These are phyloP conservation scores for Zaprionus lineosus DNA, from an alignment of 2,888 invertebrate genomes.

Conservation along the genomic window DNA sequence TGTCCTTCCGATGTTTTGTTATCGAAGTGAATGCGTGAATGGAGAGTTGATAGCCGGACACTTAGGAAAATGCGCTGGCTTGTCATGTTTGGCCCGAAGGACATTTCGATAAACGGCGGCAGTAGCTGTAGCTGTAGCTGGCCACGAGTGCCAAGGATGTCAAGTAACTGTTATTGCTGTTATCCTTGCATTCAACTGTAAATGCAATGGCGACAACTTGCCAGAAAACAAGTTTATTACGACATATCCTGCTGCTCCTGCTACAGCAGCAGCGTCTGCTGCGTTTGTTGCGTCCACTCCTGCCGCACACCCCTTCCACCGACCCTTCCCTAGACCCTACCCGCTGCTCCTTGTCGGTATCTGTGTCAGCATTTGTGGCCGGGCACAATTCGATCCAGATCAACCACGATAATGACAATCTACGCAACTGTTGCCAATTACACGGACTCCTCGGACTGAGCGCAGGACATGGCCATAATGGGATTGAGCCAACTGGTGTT, in stretches of 20 bases:
- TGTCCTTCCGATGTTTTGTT: constrained; percentile 6
- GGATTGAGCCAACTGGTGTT: too few relatives aligned
- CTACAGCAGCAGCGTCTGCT: constrained; percentile 1
- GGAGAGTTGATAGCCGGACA: constrained; percentile 4
- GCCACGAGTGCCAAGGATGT: constrained; percentile 17
- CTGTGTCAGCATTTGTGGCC: too few relatives aligned
- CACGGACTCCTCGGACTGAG: constrained; percentile 2
- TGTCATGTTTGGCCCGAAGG: neutral
- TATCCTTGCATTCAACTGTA: constrained; percentile 21
- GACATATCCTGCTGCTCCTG: constrained; percentile 5
- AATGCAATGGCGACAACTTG: constrained; percentile 23
- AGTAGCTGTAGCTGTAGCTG: neutral
- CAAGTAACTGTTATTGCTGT: constrained; percentile 13
- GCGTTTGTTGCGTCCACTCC: too few relatives aligned
- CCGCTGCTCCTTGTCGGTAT: too few relatives aligned
- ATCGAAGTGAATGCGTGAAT: neutral
- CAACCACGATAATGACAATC: constrained; percentile 32
- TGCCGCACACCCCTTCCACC: too few relatives aligned
- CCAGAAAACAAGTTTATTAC: constrained; percentile 25
- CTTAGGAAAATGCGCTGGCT: neutral
- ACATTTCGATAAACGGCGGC: constrained; percentile 5
- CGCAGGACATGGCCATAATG: neutral
- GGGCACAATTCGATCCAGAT: constrained; percentile 24
- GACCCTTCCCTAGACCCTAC: too few relatives aligned
- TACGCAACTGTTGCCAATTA: constrained; percentile 32